Evolutionary conservation across 2,888 invertebrate genomes (phyloP).

Genomic region (Drosophila mimetica): DNA sequence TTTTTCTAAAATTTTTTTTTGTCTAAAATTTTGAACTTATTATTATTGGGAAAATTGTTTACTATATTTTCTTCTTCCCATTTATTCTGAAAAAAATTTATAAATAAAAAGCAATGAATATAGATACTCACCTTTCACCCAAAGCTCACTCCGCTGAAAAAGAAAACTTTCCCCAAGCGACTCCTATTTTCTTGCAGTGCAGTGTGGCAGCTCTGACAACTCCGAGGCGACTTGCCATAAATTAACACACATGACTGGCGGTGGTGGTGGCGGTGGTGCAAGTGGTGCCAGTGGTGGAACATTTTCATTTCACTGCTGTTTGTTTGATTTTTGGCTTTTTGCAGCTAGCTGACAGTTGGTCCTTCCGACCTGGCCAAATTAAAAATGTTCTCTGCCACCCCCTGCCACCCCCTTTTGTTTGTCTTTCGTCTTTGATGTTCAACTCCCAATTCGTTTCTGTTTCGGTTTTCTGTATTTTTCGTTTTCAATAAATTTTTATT

Average conservation of each 20-base stretch:
- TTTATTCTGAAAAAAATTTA: too few species aligned
- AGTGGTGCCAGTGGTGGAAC: slow-evolving; percentile 16
- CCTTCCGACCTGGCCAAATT: slow-evolving; percentile 46
- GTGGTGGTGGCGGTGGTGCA: slow-evolving; percentile 15
- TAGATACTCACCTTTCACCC: too few species aligned
- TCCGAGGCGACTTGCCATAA: slow-evolving; percentile 50
- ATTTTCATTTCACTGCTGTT: slow-evolving; percentile 70
- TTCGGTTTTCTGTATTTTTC: slow-evolving; percentile 11
- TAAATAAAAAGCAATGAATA: too few species aligned
- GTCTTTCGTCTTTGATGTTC: slow-evolving; percentile 54
- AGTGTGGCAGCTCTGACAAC: slow-evolving; percentile 1
- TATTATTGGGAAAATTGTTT: too few species aligned
- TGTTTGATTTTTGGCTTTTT: slow-evolving; percentile 77
- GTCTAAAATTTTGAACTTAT: too few species aligned
- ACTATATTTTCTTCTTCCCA: too few species aligned
- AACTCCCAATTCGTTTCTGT: slow-evolving; percentile 11
- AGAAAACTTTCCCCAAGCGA: not conserved
- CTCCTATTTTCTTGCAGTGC: not conserved
- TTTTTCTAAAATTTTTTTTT: too few species aligned
- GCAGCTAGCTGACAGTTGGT: slow-evolving; percentile 66
- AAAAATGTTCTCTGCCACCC: slow-evolving; percentile 55
- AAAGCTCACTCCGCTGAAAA: not conserved
- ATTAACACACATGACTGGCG: slow-evolving; percentile 48
- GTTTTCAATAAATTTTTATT: slow-evolving; percentile 42
- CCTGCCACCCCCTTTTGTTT: slow-evolving; percentile 47